phyloP scores from a whole-genome alignment of 2,113 vertebrate genomes.

The Natator depressus region DNA sequence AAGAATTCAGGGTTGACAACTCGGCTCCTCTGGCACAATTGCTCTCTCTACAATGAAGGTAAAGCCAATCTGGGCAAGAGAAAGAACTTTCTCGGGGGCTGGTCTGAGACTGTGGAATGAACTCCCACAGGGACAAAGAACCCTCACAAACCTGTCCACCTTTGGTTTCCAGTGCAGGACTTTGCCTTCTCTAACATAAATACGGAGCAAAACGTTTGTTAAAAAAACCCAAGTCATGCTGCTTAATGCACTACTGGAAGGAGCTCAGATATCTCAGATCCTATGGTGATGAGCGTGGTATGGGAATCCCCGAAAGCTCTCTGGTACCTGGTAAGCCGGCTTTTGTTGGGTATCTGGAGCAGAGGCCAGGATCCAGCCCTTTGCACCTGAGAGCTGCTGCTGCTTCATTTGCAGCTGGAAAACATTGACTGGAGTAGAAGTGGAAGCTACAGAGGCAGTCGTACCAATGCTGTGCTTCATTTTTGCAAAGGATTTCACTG shows the following conservation, averaged over 20 bases:
- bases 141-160: neutral
- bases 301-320: neutral
- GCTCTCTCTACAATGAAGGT: too few species aligned
- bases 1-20: too few species aligned
- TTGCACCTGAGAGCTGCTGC: neutral
- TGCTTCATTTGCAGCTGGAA: neutral
- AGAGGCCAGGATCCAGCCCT: neutral
- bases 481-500: neutral
- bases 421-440: neutral
- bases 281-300: neutral
- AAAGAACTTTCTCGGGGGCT: too few species aligned
- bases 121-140: neutral
- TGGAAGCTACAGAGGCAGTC: neutral
- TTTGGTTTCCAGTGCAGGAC: neutral
- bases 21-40: too few species aligned
- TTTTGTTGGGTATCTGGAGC: neutral
- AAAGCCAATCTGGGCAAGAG: too few species aligned
- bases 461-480: neutral
- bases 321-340: neutral
- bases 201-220: neutral
- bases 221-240: neutral
- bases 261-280: neutral
- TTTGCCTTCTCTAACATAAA: neutral
- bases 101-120: neutral
- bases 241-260: neutral